Evolutionary conservation across 2,888 invertebrate genomes (phyloP).

Genomic region (Bruchidius siliquastri): DNA sequence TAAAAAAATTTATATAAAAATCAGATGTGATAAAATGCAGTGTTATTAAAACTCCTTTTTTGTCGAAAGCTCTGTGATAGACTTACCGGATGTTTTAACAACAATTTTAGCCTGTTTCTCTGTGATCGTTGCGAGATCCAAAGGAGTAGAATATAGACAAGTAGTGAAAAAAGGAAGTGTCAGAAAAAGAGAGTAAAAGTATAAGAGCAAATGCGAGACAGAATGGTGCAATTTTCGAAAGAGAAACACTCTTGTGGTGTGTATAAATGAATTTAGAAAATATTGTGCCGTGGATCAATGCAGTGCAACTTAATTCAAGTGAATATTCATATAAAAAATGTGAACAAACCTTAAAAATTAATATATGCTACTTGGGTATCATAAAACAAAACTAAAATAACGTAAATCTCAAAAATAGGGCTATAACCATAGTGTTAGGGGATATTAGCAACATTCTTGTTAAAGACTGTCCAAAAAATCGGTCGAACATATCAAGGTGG

Average conservation of each 20-base stretch:
- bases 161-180: slow-evolving; percentile 53
- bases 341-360: slow-evolving; percentile 1
- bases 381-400: slow-evolving; percentile 20
- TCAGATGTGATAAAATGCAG: slow-evolving; percentile 12
- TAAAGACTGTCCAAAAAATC: slow-evolving; percentile 7
- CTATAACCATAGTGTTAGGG: slow-evolving; percentile 9
- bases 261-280: slow-evolving; percentile 16
- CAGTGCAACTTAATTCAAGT: slow-evolving; percentile 38
- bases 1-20: slow-evolving; percentile 6
- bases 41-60: slow-evolving; percentile 34
- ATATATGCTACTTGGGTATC: slow-evolving; percentile 45
- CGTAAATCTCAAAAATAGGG: slow-evolving; percentile 11
- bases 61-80: slow-evolving; percentile 48
- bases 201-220: slow-evolving; percentile 41
- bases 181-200: slow-evolving; percentile 49
- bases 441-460: slow-evolving; percentile 4
- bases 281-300: slow-evolving; percentile 42
- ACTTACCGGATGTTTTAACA: slow-evolving; percentile 51
- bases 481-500: slow-evolving; percentile 6
- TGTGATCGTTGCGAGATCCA: slow-evolving; percentile 49
- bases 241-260: slow-evolving; percentile 28
- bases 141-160: slow-evolving; percentile 48
- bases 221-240: slow-evolving; percentile 22
- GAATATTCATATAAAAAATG: slow-evolving; percentile 14
- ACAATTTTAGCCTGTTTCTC: slow-evolving; percentile 51